A percentile compares a stretch with the other conserved stretches of the same genome.
Conservation (phyloP, 2,113 vertebrate species). For the Oryctolagus cuniculus region mOryCun1.1 NC_091437.1:24075001-24075500, state of each 20-base stretch:
- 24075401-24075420: not conserved
- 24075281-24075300: constrained; percentile 26
- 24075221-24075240: not conserved
- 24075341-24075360: constrained; percentile 56
- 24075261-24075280: constrained; percentile 58
- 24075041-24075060: constrained; percentile 64
- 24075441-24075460: fast-evolving
- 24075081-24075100: constrained; percentile 56
- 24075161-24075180: constrained; percentile 76
- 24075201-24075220: constrained; percentile 50
- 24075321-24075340: constrained; percentile 73
- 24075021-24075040: constrained; percentile 46
- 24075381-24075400: too few species aligned
- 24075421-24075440: fast-evolving
- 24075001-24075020: constrained; percentile 75
- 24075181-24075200: constrained; percentile 38
- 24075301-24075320: constrained; percentile 44
- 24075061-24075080: constrained; percentile 79
- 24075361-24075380: too few species aligned
- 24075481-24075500: not conserved
- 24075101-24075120: constrained; percentile 87
- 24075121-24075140: constrained; percentile 85
- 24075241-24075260: constrained; percentile 48
- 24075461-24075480: not conserved
- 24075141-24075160: constrained; percentile 51